These are phyloP conservation scores for Zosterops japonicus DNA, from an alignment of 2,113 vertebrate species.

Conservation along the genomic window DNA sequence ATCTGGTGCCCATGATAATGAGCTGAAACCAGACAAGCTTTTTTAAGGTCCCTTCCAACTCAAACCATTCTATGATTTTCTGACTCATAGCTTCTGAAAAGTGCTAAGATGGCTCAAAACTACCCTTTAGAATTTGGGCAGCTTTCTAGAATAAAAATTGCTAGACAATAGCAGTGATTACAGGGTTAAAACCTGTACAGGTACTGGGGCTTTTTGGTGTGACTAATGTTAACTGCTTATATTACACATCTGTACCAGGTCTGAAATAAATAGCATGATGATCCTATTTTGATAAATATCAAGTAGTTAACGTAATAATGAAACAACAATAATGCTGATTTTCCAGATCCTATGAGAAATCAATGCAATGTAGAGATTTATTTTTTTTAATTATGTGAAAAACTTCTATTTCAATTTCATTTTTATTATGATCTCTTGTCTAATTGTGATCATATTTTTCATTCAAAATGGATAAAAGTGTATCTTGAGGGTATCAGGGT, in stretches of 20 bases:
- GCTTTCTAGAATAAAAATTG: neutral
- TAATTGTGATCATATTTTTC: neutral
- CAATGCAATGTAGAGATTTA: too few relatives aligned
- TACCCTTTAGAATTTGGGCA: neutral
- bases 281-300: neutral
- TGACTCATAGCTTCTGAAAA: neutral
- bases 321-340: neutral
- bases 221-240: neutral
- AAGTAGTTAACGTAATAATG: neutral
- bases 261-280: neutral
- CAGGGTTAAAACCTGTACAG: neutral
- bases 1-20: neutral
- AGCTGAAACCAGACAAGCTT: neutral
- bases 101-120: neutral
- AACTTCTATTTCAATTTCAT: neutral
- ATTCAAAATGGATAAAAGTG: neutral
- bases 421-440: neutral
- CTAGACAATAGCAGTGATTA: neutral
- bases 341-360: neutral
- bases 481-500: neutral
- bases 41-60: neutral
- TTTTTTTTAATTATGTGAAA: neutral
- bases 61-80: neutral
- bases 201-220: neutral
- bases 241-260: neutral